A percentile compares a stretch with the other conserved stretches of the same genome.
Conservation (phyloP, 1,140 invertebrate genomes). For the Globodera rostochiensis region DNA sequence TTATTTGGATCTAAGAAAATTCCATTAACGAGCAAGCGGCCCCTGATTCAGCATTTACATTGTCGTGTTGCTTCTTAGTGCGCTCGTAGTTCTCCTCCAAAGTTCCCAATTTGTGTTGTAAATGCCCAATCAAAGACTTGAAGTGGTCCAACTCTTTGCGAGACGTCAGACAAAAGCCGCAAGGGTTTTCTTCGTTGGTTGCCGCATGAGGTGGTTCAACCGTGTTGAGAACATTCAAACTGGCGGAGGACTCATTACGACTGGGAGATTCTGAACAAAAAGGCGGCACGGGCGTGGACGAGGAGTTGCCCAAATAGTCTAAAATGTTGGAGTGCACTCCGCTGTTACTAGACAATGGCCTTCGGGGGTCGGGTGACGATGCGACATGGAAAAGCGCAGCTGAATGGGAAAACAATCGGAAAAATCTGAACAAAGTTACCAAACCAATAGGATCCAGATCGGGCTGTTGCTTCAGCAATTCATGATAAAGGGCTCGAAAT, state of each 20-base stretch:
- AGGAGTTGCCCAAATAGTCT: too few species aligned
- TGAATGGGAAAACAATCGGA: too few species aligned
- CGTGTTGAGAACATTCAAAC: not conserved
- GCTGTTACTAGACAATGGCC: not conserved
- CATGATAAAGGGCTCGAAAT: not conserved
- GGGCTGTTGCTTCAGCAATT: not conserved
- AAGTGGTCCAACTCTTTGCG: constrained; percentile 46
- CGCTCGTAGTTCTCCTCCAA: constrained; percentile 43
- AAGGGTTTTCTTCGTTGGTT: constrained; percentile 13
- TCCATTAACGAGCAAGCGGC: not conserved
- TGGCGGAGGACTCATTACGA: constrained; percentile 7
- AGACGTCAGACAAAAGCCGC: constrained; percentile 36
- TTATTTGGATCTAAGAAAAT: not conserved
- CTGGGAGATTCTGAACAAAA: constrained; percentile 13
- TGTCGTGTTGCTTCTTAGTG: constrained; percentile 45
- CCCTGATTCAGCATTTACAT: constrained; percentile 22
- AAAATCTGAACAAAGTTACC: too few species aligned
- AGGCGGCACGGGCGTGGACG: not conserved
- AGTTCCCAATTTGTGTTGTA: constrained; percentile 42
- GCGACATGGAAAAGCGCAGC: too few species aligned
- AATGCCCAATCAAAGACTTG: constrained; percentile 41
- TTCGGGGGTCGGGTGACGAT: too few species aligned
- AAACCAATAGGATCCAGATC: not conserved
- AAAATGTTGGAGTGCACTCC: not conserved
- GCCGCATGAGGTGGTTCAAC: not conserved